These are phyloP conservation scores for Drosophila yooni DNA, from an alignment of 2,888 invertebrate species.

Conservation along the genomic window DNA sequence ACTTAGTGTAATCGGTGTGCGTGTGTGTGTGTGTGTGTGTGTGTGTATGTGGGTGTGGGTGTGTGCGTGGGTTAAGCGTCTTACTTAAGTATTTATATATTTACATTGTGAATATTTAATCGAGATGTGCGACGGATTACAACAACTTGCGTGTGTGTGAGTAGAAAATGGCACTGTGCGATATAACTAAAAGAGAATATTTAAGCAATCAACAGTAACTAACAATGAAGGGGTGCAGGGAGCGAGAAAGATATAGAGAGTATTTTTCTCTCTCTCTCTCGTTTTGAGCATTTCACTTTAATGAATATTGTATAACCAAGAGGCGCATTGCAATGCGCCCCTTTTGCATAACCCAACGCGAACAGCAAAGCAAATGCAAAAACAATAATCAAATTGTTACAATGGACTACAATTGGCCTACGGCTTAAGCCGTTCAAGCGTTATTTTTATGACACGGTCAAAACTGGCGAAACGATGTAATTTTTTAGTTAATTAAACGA, in stretches of 20 bases:
- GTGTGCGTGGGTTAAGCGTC: conserved; percentile 69
- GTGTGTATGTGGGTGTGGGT: conserved; percentile 19
- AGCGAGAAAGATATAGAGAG: background rate
- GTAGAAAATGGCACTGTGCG: conserved; percentile 57
- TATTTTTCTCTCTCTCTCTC: background rate
- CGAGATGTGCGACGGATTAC: conserved; percentile 74
- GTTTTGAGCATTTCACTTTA: conserved; percentile 56
- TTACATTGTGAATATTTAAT: conserved; percentile 80
- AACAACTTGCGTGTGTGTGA: conserved; percentile 55
- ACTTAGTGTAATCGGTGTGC: background rate
- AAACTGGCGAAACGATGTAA: conserved; percentile 5
- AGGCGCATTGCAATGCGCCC: conserved; percentile 21
- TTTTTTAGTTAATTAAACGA: conserved; percentile 80
- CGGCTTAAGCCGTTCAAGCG: conserved; percentile 68
- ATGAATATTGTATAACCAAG: conserved; percentile 70
- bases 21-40: conserved; percentile 8
- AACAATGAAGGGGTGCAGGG: background rate
- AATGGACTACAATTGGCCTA: conserved; percentile 56
- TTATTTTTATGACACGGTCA: conserved; percentile 52
- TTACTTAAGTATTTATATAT: conserved; percentile 79
- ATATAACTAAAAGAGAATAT: conserved; percentile 69
- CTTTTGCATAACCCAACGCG: conserved; percentile 40
- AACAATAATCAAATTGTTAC: conserved; percentile 48
- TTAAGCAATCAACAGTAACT: conserved; percentile 61
- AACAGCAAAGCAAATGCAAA: conserved; percentile 39